Evolutionary conservation across 2,113 vertebrate genomes (phyloP), one percentile per base, ranked within the genome.

Genomic region (Cromileptes altivelis): DNA sequence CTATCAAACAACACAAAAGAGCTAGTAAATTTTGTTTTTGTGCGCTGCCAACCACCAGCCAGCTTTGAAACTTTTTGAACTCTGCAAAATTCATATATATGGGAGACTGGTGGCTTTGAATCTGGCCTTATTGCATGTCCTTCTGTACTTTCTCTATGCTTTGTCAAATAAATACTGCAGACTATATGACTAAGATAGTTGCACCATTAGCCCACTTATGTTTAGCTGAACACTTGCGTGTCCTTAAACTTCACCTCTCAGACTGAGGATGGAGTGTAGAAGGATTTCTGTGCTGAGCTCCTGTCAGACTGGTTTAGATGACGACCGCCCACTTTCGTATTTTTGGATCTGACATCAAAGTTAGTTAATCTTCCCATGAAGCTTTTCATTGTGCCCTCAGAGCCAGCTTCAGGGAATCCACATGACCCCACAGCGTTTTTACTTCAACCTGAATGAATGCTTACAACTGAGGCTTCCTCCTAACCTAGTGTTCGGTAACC

Each of bases 301-400:
- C 25, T 55, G 73, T 72, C 68, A 49, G 60, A 80, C 53, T 40
- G 73, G 60, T 81, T 77, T 40, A 25, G 8, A 2, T 33, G 53
- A 40, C 40, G 13, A 61, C 65, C 52, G 12, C 70, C 53, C 53
- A 65, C 69, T 57, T 40, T 3, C 2, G 14, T 62, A 21, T 62
- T 70, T 74, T 18, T 50, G 52, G 19, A 65, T 21, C 27, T 21
- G 42, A 17, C 70, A 65, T 71, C 42, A 45, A 70, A 75, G 30
- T 60, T 6, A 64, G 21, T 55, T 19, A 23, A 3, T 30, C 18
- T 33, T 81, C 27, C 42, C n/a, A 27, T 40, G 42, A 42, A 74
- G 30, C 17, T 47, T 56, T 64, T 53, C 8, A 70, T 19, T 10
- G 2, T 10, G 13, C 19, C 2, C 0, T 70, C 17, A 60, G 27